Evolutionary conservation across 2,113 vertebrate genomes (phyloP), one percentile per base, ranked within the genome.

Genomic region (Cephalopholis sonnerati): DNA sequence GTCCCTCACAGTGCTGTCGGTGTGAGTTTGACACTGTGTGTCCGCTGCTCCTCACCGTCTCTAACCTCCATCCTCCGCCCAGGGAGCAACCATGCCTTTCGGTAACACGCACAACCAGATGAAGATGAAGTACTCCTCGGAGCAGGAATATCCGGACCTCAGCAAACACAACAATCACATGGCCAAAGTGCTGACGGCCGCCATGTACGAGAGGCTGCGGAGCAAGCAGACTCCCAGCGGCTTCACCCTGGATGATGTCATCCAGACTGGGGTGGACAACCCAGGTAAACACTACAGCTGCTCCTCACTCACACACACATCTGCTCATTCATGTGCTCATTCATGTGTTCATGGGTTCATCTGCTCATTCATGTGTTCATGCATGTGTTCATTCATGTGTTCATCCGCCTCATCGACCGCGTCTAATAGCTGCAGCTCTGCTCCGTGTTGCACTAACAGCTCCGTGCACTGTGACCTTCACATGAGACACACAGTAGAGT

Each of bases 261-360:
- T 99, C 88, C 98, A 99, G 94, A 99, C 98, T 22, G 97, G 98
- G 86, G 88, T 99, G 63, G 98, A 99, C 92, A 99, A 99, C 95
- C 98, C 98, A 94, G 98, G 97, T 99, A 96, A 96, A 72, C 69
- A n/a, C 5, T n/a, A n/a, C n/a, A n/a, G n/a, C n/a, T n/a, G n/a
- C n/a, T n/a, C n/a, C n/a, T n/a, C n/a, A n/a, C n/a, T n/a, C n/a
- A n/a, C n/a, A n/a, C n/a, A n/a, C n/a, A n/a, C n/a, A n/a, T n/a
- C n/a, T n/a, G n/a, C n/a, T n/a, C n/a, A n/a, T n/a, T n/a, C n/a
- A n/a, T n/a, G n/a, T n/a, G n/a, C n/a, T n/a, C n/a, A n/a, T n/a
- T n/a, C n/a, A n/a, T n/a, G n/a, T n/a, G n/a, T n/a, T n/a, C n/a
- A n/a, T n/a, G n/a, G n/a, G n/a, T n/a, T n/a, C n/a, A n/a, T n/a